Base-by-base conservation (phyloP, 2,797 vertebrate genomes). In the Acrocephalus scirpaceus region DNA sequence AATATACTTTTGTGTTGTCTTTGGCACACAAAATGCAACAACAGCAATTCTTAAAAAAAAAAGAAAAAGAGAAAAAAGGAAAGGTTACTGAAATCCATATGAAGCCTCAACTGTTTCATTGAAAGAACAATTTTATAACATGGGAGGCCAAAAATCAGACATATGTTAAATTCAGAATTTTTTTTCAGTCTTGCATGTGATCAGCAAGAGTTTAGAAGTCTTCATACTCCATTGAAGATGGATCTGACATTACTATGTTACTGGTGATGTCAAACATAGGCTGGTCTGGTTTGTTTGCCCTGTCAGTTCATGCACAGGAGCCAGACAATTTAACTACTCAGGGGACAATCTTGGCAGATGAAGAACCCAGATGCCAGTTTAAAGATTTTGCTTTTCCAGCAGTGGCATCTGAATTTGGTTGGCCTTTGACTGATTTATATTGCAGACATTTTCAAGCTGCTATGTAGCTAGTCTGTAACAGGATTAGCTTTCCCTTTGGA, bases 271-370 rank as follows among this genome's bases (percentile, higher is more conserved):
- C 91, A 95, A 90, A 93, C 72, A 80, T 44, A 48, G 57, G 50
- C 20, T 2, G 2, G 34, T 86, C 66, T 70, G 72, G 22, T 76
- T 83, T 92, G 60, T 90, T 95, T 88, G 79, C 61, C 47, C 83
- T 92, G 72, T 92, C 84, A 81, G 53, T 40, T 88, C 57, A 51
- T 38, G 42, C 53, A 88, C 30, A 88, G 72, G 15, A 96, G 54
- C 48, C 60, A 82, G 61, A 72, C 44, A 93, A 36, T 86, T 95
- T 88, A 90, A 69, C 64, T 48, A 44, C 92, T 76, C 50, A 23
- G 30, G 78, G 70, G 85, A 92, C 38, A 74, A 70, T 16, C 67
- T 86, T 96, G 95, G 92, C 91, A 95, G 66, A 89, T 58, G 69
- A 96, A 75, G 62, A 79, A 82, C 50, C n/a, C 88, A 93, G 64